Evolutionary conservation across 2,113 vertebrate genomes (phyloP).

Genomic region (Bothrops jararaca): DNA sequence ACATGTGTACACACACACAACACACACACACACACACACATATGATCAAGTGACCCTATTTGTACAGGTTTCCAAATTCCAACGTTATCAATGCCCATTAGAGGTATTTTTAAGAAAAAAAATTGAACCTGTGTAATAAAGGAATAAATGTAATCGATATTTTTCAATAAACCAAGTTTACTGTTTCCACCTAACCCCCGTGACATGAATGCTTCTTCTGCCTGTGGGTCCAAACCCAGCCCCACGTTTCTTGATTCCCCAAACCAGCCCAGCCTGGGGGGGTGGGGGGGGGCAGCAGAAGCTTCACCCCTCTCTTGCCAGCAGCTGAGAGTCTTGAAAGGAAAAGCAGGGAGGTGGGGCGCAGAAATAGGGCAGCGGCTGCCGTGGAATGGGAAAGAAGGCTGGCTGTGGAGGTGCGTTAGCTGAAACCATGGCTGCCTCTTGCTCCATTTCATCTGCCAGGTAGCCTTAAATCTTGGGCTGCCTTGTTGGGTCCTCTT

Average conservation of each 20-base stretch:
- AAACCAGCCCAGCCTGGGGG: neutral
- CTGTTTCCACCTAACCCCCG: conserved; percentile 77
- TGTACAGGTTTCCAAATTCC: conserved; percentile 52
- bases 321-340: neutral
- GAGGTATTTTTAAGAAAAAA: conserved; percentile 65
- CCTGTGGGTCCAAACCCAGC: neutral
- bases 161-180: conserved; percentile 93
- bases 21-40: neutral
- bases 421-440: neutral
- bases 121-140: conserved; percentile 89
- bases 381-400: neutral
- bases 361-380: neutral
- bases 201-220: conserved; percentile 68
- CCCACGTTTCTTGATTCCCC: neutral
- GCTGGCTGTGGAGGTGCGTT: neutral
- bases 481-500: neutral
- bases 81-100: conserved; percentile 57
- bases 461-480: neutral
- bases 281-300: accelerated
- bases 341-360: neutral
- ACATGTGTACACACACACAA: conserved; percentile 10
- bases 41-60: conserved; percentile 44
- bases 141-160: conserved; percentile 82
- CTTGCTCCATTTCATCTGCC: neutral
- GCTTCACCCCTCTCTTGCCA: accelerated